A percentile compares a stretch with the other conserved stretches of the same genome.
phyloP scores from a whole-genome alignment of 2,888 invertebrate species.

The Drosophila acutilabella region DNA sequence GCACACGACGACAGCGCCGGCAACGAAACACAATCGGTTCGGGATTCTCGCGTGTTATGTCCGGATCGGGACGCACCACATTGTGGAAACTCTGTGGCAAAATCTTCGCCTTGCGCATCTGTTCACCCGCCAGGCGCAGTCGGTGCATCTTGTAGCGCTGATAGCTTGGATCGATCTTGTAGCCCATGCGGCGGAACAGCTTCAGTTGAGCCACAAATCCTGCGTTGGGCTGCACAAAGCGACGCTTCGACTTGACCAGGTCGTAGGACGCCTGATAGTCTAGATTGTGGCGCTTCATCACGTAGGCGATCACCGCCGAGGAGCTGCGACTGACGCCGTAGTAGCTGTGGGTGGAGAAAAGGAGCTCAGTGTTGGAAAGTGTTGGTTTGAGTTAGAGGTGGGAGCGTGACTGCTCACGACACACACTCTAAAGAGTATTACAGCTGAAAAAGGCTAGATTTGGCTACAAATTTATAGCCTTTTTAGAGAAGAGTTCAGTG shows the following conservation, averaged over 20 bases:
- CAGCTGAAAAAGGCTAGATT: too few relatives aligned
- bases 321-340: constrained; percentile 96
- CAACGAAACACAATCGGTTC: constrained; percentile 94
- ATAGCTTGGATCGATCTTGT: constrained; percentile 88
- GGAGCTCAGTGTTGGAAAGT: not conserved
- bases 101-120: constrained; percentile 93
- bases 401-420: too few relatives aligned
- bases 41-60: constrained; percentile 90
- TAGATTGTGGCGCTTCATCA: constrained; percentile 94
- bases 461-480: too few relatives aligned
- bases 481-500: too few relatives aligned
- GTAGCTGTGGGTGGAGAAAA: constrained; percentile 86
- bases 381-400: too few relatives aligned
- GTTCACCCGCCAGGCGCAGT: constrained; percentile 92
- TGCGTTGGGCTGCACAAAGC: constrained; percentile 91
- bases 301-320: constrained; percentile 93
- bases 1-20: constrained; percentile 91
- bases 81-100: constrained; percentile 92
- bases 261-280: constrained; percentile 90
- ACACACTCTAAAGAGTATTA: too few relatives aligned
- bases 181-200: constrained; percentile 92
- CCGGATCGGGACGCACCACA: constrained; percentile 93
- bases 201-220: constrained; percentile 93
- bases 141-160: constrained; percentile 91
- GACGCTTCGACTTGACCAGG: constrained; percentile 89